phyloP scores from a whole-genome alignment of 2,113 vertebrate genomes.

The Cyphomyrus discorhynchus region DNA sequence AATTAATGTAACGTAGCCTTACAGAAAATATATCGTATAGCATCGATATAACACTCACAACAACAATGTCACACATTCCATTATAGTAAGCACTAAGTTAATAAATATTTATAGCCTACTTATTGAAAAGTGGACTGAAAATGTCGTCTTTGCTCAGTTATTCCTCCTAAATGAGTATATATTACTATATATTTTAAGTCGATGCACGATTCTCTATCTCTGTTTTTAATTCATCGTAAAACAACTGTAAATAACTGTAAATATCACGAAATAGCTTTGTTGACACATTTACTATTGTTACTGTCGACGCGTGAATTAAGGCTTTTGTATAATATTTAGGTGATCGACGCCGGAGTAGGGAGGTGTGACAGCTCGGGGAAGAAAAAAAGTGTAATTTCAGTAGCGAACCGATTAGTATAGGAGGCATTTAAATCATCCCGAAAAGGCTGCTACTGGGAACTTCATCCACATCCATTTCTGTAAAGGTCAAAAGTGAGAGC shows the following conservation, averaged over 20 bases:
- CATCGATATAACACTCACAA: not conserved
- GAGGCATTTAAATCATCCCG: constrained; percentile 1
- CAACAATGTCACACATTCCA: not conserved
- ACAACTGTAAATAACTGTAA: not conserved
- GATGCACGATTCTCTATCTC: not conserved
- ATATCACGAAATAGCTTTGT: constrained; percentile 2
- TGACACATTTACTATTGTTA: constrained; percentile 1
- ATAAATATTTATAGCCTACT: not conserved
- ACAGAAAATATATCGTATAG: not conserved
- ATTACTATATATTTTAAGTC: not conserved
- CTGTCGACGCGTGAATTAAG: not conserved
- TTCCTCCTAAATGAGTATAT: not conserved
- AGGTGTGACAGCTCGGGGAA: not conserved
- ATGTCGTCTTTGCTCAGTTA: not conserved
- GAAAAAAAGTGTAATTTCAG: not conserved
- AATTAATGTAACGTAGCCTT: not conserved
- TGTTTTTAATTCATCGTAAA: not conserved
- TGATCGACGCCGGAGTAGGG: not conserved
- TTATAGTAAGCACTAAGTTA: not conserved
- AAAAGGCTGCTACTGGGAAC: not conserved
- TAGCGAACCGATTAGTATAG: not conserved
- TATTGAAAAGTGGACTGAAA: not conserved
- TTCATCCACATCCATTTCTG: constrained; percentile 7
- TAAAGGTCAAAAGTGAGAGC: constrained; percentile 1
- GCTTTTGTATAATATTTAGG: not conserved